Evolutionary conservation across 2,797 vertebrate genomes (phyloP), one percentile per base, ranked within the genome.

Genomic region (Nannoperca australis): DNA sequence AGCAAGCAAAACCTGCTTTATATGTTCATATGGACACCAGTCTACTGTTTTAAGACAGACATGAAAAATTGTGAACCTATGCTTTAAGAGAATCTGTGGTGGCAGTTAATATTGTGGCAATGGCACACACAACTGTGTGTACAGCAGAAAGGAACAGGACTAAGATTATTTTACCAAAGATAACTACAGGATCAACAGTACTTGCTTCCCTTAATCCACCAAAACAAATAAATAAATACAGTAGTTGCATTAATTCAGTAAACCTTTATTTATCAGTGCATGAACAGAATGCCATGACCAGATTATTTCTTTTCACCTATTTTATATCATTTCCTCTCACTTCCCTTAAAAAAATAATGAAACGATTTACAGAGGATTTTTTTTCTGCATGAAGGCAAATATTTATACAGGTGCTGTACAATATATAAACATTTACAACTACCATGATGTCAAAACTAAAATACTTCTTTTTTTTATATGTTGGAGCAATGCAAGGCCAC

Each of bases 281-380:
- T 97, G 94, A 97, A 96, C 93, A 94, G 91, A 93, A 96, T 82
- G 91, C 94, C 94, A 89, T 88, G 88, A 95, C 91, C 88, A 93
- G 75, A 94, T 90, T 93, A 74, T 89, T 89, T 91, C 71, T 87
- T 91, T 93, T 93, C 86, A 93, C 81, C 91, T 89, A 89, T 89
- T 94, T 89, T 89, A 92, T 87, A 90, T 84, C 67, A 84, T 93
- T 92, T 92, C 91, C 87, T 91, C 92, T 95, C 95, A 93, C 94
- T 95, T 96, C 97, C 94, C 92, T 97, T 99, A 99, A 97, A 99
- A 99, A 99, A 99, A 99, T 99, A 99, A 99, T 98, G 95, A 95
- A 97, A 96, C 90, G 60, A 97, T 99, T 98, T 99, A 99, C 96
- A 99, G 94, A 95, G 87, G 85, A 88, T 92, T 85, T 45, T 92